These are phyloP conservation scores for Epinephelus cyanopodus DNA, from an alignment of 2,113 vertebrate species.

Conservation along the genomic window DNA sequence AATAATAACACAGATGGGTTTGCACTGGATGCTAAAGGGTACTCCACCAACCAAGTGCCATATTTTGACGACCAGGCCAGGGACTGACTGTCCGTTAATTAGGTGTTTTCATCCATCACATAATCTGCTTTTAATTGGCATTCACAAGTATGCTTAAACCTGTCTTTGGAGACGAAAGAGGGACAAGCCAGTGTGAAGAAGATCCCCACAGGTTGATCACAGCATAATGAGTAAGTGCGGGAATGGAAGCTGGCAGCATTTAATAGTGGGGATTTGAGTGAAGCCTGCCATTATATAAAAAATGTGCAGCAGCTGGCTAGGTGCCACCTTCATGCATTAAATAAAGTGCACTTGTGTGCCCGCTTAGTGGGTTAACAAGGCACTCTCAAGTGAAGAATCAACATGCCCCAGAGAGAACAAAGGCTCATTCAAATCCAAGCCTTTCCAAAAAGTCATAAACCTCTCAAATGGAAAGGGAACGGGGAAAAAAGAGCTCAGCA, in stretches of 20 bases:
- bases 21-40: no score
- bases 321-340: slow-evolving; percentile 75
- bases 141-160: slow-evolving; percentile 21
- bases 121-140: slow-evolving; percentile 48
- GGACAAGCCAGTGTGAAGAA: slow-evolving; percentile 10
- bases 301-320: slow-evolving; percentile 62
- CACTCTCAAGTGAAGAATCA: slow-evolving; percentile 57
- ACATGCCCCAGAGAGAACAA: slow-evolving; percentile 59
- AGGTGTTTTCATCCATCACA: slow-evolving; percentile 2
- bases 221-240: slow-evolving; percentile 45
- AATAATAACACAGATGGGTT: no score
- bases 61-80: no score
- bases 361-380: slow-evolving; percentile 73
- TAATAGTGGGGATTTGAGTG: slow-evolving; percentile 62
- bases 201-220: slow-evolving; percentile 53
- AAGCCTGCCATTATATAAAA: slow-evolving; percentile 61
- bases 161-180: slow-evolving; percentile 15
- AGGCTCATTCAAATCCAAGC: slow-evolving; percentile 57
- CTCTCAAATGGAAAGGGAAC: slow-evolving; percentile 21
- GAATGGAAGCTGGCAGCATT: slow-evolving; percentile 51
- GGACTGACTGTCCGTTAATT: slow-evolving; percentile 31
- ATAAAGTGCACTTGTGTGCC: slow-evolving; percentile 77
- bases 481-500: not conserved
- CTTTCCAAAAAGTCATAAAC: slow-evolving; percentile 56
- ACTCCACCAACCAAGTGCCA: no score